Evolutionary conservation across 2,888 invertebrate species (phyloP).

Genomic region (Metalampra italica): DNA sequence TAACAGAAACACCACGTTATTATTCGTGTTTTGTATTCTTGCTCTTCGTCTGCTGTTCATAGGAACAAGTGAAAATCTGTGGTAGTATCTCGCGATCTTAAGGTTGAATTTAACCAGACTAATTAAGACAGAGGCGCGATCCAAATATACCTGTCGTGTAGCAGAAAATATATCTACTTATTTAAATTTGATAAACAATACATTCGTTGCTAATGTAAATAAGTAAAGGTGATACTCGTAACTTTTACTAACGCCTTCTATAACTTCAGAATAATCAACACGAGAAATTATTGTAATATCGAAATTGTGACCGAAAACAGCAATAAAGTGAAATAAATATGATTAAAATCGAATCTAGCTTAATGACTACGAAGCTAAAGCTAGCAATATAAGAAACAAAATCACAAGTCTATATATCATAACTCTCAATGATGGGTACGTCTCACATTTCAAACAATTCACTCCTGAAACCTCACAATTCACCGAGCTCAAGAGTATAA

Average conservation of each 20-base stretch:
- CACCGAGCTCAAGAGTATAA: slow-evolving; percentile 56
- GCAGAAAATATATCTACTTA: slow-evolving; percentile 9
- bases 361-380: slow-evolving; percentile 68
- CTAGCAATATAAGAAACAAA: slow-evolving; percentile 63
- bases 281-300: slow-evolving; percentile 17
- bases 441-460: slow-evolving; percentile 54
- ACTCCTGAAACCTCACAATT: slow-evolving; percentile 49
- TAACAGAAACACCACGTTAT: not conserved
- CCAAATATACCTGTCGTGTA: slow-evolving; percentile 4
- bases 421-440: slow-evolving; percentile 50
- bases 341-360: slow-evolving; percentile 63
- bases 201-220: slow-evolving; percentile 8
- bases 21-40: not conserved
- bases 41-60: not conserved
- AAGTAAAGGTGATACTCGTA: slow-evolving; percentile 1
- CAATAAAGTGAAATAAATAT: slow-evolving; percentile 58
- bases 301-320: slow-evolving; percentile 59
- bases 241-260: slow-evolving; percentile 8
- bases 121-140: slow-evolving; percentile 3
- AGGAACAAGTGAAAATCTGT: slow-evolving; percentile 25
- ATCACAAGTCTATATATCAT: slow-evolving; percentile 58
- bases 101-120: not conserved
- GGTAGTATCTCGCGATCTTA: slow-evolving; percentile 30
- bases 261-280: slow-evolving; percentile 14
- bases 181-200: slow-evolving; percentile 9